phyloP scores from a whole-genome alignment of 2,797 vertebrate genomes.

The Characodon lateralis region DNA sequence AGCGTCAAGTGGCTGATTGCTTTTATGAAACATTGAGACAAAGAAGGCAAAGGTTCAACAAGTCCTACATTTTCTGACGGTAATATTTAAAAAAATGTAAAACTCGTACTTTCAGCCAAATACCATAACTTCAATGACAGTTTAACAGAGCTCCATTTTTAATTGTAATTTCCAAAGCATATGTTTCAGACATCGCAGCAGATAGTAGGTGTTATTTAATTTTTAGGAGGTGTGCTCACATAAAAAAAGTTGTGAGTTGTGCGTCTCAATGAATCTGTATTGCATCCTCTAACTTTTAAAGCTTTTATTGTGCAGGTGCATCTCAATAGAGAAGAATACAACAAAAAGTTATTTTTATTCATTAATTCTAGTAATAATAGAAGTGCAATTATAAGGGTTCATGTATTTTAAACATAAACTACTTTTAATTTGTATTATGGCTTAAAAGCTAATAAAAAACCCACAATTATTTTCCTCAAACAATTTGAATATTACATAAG shows the following conservation, averaged over 20 bases:
- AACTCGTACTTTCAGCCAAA: constrained; percentile 7
- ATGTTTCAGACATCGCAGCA: background rate
- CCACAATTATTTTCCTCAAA: background rate
- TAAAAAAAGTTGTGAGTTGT: background rate
- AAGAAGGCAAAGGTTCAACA: constrained; percentile 23
- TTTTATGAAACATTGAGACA: constrained; percentile 21
- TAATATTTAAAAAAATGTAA: constrained; percentile 21
- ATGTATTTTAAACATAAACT: background rate
- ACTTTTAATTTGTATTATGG: background rate
- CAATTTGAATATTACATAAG: background rate
- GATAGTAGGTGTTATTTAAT: background rate
- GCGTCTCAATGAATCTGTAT: background rate
- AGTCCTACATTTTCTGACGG: constrained; percentile 19
- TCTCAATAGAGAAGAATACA: background rate
- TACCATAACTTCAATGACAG: background rate
- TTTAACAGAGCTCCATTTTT: constrained; percentile 10
- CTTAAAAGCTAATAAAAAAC: background rate
- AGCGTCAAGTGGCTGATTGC: constrained; percentile 27
- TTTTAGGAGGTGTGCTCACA: background rate
- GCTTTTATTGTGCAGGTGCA: background rate
- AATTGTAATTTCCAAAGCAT: background rate
- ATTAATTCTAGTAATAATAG: no score
- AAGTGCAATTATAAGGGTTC: background rate
- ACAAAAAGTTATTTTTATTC: background rate
- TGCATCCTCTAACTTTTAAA: background rate